These are phyloP conservation scores for Gnatocerus cornutus DNA, from an alignment of 2,888 invertebrate species.

Conservation along the genomic window DNA sequence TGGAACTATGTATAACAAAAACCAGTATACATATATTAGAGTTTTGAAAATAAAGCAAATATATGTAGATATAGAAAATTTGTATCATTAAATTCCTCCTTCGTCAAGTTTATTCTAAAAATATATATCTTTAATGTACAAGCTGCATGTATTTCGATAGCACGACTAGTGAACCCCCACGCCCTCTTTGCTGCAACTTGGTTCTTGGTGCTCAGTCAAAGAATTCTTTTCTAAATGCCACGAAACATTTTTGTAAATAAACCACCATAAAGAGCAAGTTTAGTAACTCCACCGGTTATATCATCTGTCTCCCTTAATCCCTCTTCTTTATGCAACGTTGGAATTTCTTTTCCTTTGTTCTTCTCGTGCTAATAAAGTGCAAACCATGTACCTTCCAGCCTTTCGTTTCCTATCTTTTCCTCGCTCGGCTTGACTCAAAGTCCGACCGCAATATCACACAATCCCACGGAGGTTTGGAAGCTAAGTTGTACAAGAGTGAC, in stretches of 20 bases:
- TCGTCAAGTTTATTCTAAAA: too few relatives aligned
- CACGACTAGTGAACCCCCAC: too few relatives aligned
- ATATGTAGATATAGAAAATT: too few relatives aligned
- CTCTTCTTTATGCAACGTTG: not conserved
- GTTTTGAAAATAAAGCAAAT: too few relatives aligned
- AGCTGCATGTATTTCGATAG: too few relatives aligned
- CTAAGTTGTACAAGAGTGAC: slow-evolving; percentile 32
- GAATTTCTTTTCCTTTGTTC: slow-evolving; percentile 4
- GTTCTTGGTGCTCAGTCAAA: too few relatives aligned
- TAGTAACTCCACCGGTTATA: not conserved
- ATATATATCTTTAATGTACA: too few relatives aligned
- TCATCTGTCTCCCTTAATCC: not conserved
- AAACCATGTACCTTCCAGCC: slow-evolving; percentile 10
- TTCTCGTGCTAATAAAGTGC: slow-evolving; percentile 10
- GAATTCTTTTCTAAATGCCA: not conserved
- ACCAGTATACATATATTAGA: too few relatives aligned
- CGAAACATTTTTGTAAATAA: not conserved
- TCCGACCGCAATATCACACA: slow-evolving; percentile 30
- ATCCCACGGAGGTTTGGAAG: slow-evolving; percentile 38
- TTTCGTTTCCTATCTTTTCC: slow-evolving; percentile 14
- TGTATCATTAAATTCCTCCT: too few relatives aligned
- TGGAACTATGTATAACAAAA: too few relatives aligned
- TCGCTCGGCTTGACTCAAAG: slow-evolving; percentile 19
- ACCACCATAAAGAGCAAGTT: not conserved
- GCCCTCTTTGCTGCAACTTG: too few relatives aligned